Percentiles rank a stretch among this genome's conserved stretches.
Evolutionary conservation across 2,113 vertebrate species (phyloP).

Genomic region (Geococcyx californianus): DNA sequence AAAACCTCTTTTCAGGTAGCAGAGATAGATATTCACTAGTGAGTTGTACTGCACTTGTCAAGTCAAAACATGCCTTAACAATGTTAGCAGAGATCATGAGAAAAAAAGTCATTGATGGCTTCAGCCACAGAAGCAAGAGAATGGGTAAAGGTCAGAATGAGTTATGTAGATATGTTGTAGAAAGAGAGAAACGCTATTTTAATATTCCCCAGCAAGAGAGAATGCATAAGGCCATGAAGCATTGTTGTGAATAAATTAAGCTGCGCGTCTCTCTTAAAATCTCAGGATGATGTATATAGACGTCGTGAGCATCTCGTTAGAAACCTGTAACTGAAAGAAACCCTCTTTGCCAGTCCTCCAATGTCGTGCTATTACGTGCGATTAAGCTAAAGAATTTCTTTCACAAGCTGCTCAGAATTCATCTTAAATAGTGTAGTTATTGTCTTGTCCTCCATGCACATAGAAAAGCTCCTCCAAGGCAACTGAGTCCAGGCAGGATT

Average conservation of each 20-base stretch:
- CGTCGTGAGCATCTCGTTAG: not conserved
- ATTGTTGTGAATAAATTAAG: not conserved
- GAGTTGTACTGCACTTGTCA: not conserved
- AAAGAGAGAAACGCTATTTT: not conserved
- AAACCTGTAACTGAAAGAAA: not conserved
- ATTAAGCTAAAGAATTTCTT: not conserved
- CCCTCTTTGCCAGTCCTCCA: not conserved
- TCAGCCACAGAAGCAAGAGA: not conserved
- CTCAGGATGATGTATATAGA: not conserved
- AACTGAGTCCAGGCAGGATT: not conserved
- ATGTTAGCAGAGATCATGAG: not conserved
- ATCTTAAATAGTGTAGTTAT: not conserved
- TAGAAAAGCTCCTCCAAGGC: not conserved
- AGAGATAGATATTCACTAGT: not conserved
- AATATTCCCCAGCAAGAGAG: not conserved
- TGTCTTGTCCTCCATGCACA: accelerated
- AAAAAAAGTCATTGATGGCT: not conserved
- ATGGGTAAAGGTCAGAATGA: not conserved
- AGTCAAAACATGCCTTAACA: not conserved
- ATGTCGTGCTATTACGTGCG: not conserved
- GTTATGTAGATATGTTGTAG: not conserved
- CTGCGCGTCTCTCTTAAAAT: not conserved
- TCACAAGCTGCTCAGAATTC: not conserved
- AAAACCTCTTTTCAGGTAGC: not conserved
- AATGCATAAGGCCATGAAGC: not conserved